Conservation (phyloP, 30 jellyfish, hydroid and myxozoan genomes). For the Hydractinia symbiolongicarpus region DNA sequence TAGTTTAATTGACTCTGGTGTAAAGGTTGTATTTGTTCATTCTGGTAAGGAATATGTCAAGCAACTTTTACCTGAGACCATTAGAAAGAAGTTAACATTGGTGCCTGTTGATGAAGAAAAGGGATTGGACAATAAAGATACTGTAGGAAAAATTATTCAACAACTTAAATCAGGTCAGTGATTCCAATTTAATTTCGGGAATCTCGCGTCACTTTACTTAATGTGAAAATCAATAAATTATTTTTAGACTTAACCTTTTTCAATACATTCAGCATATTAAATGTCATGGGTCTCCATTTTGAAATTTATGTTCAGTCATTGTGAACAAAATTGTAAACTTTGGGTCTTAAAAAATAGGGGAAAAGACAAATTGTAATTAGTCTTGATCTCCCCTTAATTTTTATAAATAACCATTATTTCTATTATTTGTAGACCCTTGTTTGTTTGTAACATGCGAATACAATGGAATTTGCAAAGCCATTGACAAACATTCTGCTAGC, state of each 20-base stretch:
- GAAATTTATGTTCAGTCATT: too few relatives aligned
- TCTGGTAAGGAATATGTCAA: background rate
- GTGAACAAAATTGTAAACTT: too few relatives aligned
- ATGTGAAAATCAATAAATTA: too few relatives aligned
- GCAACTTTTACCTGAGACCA: background rate
- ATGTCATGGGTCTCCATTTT: too few relatives aligned
- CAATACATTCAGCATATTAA: too few relatives aligned
- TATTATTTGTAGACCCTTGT: slow-evolving; percentile 41
- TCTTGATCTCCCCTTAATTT: too few relatives aligned
- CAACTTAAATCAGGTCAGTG: background rate
- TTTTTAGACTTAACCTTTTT: too few relatives aligned
- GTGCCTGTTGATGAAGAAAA: background rate
- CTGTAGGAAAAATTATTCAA: background rate
- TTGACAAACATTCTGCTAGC: slow-evolving; percentile 28
- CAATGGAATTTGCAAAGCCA: slow-evolving; percentile 43
- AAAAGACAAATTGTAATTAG: too few relatives aligned
- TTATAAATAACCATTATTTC: too few relatives aligned
- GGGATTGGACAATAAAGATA: background rate
- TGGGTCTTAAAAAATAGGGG: too few relatives aligned
- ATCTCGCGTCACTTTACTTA: too few relatives aligned
- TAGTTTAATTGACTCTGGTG: background rate
- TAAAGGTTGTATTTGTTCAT: slow-evolving; percentile 10
- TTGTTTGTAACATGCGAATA: slow-evolving; percentile 45
- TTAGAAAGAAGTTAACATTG: slow-evolving; percentile 15
- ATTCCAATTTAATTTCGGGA: too few relatives aligned